These are phyloP conservation scores for Palythoa caribaeorum DNA, from an alignment of 92 coral and sea anemone genomes.

Conservation along the genomic window DNA sequence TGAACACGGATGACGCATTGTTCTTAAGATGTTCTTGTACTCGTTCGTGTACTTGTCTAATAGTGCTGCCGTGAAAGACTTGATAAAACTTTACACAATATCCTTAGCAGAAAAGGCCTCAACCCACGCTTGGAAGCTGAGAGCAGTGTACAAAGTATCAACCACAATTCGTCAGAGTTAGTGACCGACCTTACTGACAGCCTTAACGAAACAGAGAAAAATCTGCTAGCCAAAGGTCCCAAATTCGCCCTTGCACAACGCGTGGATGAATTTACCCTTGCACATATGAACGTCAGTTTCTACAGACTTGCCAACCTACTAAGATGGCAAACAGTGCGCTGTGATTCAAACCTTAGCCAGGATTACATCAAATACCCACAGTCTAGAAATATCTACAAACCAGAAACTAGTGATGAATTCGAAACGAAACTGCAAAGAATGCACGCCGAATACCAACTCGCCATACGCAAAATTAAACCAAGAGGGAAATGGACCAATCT, in stretches of 20 bases:
- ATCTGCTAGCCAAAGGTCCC: background rate
- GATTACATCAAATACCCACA: conserved; percentile 13
- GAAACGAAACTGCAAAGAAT: conserved; percentile 25
- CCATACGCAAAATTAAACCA: background rate
- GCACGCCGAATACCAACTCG: conserved; percentile 20
- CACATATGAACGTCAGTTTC: background rate
- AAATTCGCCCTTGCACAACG: no score
- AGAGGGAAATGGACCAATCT: background rate
- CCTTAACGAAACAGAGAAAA: background rate
- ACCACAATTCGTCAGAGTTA: background rate
- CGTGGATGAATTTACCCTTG: no score
- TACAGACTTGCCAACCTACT: conserved; percentile 22
- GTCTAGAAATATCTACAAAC: conserved; percentile 10
- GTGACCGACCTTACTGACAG: conserved; percentile 16
- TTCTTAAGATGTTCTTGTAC: background rate
- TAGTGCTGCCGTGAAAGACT: background rate
- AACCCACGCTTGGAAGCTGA: background rate
- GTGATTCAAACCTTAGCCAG: background rate
- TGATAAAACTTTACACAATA: background rate
- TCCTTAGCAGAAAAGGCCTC: conserved; percentile 1
- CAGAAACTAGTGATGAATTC: conserved; percentile 6
- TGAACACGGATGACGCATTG: no score
- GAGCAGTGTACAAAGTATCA: background rate
- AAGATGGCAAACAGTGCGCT: conserved; percentile 30
- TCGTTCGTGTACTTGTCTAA: conserved; percentile 14